phyloP scores from a whole-genome alignment of 92 coral and sea anemone species.

The Actinernus sp. region DNA sequence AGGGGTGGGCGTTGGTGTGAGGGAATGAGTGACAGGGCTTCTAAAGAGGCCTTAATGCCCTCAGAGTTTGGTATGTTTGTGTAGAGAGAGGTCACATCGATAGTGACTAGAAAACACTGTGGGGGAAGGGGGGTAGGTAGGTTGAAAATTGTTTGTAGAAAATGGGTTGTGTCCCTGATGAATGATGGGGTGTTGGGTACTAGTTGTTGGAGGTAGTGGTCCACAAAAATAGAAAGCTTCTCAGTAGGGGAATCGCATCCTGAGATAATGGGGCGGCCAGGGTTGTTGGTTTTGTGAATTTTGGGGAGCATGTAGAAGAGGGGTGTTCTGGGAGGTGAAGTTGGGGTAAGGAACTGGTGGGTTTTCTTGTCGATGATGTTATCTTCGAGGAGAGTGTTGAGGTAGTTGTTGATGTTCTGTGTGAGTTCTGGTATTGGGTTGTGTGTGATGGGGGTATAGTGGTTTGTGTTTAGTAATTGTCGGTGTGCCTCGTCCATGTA shows the following conservation, averaged over 20 bases:
- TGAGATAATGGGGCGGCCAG: conserved; percentile 47
- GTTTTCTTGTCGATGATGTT: conserved; percentile 8
- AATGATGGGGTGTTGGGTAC: conserved; percentile 21
- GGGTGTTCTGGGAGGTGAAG: conserved; percentile 7
- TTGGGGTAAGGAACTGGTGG: conserved; percentile 2
- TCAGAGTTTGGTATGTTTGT: conserved; percentile 38
- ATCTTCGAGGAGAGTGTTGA: neutral
- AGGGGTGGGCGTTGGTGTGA: conserved; percentile 1
- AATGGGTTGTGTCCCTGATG: conserved; percentile 49
- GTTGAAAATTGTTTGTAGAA: conserved; percentile 32
- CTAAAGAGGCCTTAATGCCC: conserved; percentile 8
- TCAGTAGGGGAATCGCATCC: conserved; percentile 53
- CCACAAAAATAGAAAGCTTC: conserved; percentile 17
- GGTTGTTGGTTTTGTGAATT: conserved; percentile 33
- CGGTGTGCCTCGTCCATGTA: too few relatives aligned
- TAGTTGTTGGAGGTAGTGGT: conserved; percentile 42
- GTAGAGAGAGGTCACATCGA: conserved; percentile 42
- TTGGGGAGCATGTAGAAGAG: conserved; percentile 47
- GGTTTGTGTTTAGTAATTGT: too few relatives aligned
- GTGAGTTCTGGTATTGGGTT: too few relatives aligned
- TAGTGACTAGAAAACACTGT: conserved; percentile 17
- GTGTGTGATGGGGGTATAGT: too few relatives aligned
- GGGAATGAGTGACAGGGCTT: conserved; percentile 8
- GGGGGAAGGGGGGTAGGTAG: conserved; percentile 38
- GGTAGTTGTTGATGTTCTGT: too few relatives aligned